Evolutionary conservation across 2,113 vertebrate genomes (phyloP), one percentile per base, ranked within the genome.

Genomic region (Myrmophylax atrothorax): DNA sequence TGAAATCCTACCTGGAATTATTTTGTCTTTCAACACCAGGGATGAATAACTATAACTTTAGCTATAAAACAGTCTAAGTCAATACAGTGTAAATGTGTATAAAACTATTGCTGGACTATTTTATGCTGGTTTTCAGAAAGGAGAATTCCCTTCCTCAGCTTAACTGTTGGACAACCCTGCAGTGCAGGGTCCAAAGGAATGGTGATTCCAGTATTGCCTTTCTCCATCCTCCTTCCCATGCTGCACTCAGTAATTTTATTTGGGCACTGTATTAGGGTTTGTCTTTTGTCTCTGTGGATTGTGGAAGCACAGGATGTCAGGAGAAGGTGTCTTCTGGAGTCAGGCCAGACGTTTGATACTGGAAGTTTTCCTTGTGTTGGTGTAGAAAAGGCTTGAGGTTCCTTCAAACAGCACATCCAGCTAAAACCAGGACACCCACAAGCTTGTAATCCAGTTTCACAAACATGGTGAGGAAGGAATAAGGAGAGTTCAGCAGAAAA

Each of bases 1-100:
- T 68, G 68, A 92, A 94, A 89, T 33, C 31, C 19, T 69, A 84
- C 90, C 90, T 92, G 83, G 75, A 70, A 55, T 75, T 74, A 67
- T 50, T 85, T 88, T 63, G 22, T 93, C 22, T 94, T 46, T 91
- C 53, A 40, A 7, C 47, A 85, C 17, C 6, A 29, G 17, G 37
- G 63, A 50, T 78, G 56, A 81, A 82, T 33, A 35, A 23, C 56
- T 42, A 8, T 7, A 49, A 38, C 18, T 78, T 73, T n/a, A 81
- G 63, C 68, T 80, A 22, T 77, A 81, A 76, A 76, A 9, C 62
- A 74, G 23, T 6, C 14, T 11, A 55, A 29, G 64, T 63, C 79
- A 77, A 47, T 55, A 16, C 3, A 69, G 19, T 25, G 12, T 28
- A 25, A 77, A 52, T 24, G 64, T 25, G 18, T 37, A 14, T 18